phyloP scores from a whole-genome alignment of 2,888 invertebrate genomes.

The Acanthacorydalis orientalis region DNA sequence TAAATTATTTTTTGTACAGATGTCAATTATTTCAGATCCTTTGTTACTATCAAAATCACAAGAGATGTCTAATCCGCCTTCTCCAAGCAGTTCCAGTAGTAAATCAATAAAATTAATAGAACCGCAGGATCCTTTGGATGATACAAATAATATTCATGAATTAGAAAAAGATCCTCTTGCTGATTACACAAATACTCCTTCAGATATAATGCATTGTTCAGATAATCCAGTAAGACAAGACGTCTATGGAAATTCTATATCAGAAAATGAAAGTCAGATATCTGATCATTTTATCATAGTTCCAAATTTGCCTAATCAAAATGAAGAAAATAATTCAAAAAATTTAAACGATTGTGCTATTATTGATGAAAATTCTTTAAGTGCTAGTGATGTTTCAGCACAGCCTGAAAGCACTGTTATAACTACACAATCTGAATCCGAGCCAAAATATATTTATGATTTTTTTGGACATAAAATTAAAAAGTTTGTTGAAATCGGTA shows the following conservation, averaged over 20 bases:
- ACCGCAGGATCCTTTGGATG: not conserved
- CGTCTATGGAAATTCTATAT: not conserved
- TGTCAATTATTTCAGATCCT: not conserved
- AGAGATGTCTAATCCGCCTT: not conserved
- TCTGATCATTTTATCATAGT: not conserved
- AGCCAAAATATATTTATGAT: not conserved
- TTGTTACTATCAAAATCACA: not conserved
- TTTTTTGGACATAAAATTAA: not conserved
- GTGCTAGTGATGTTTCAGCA: too few species aligned
- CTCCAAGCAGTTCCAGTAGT: not conserved
- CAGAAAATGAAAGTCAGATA: not conserved
- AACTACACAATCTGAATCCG: too few species aligned
- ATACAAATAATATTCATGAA: not conserved
- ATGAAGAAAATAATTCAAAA: not conserved
- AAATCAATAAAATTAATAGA: not conserved
- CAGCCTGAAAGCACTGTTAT: too few species aligned
- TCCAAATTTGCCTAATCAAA: not conserved
- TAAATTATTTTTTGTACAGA: too few species aligned
- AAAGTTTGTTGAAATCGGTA: slow-evolving; percentile 5
- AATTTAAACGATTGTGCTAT: not conserved
- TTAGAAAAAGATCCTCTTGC: not conserved
- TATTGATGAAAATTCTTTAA: not conserved
- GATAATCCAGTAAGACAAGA: not conserved
- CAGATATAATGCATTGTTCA: not conserved
- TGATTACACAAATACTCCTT: not conserved